Conservation (phyloP, 2,797 vertebrate species). For the Xenops minutus region DNA sequence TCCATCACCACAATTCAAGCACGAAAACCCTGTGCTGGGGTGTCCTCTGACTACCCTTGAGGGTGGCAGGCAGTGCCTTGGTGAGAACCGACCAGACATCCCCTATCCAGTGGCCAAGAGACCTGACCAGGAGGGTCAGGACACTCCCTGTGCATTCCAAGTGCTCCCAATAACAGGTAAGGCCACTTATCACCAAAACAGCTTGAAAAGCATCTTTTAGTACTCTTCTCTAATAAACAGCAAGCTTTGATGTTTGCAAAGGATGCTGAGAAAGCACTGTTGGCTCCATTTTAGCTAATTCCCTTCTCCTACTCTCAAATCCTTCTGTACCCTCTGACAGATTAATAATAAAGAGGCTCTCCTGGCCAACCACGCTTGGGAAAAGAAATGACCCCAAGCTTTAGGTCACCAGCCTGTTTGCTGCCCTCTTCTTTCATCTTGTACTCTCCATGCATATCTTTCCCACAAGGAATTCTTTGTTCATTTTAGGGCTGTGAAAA, state of each 20-base stretch:
- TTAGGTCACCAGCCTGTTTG: not conserved
- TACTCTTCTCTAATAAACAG: not conserved
- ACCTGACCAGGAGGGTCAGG: not conserved
- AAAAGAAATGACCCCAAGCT: not conserved
- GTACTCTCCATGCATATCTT: not conserved
- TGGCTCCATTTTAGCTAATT: not conserved
- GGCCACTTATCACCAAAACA: not conserved
- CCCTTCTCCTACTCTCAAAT: not conserved
- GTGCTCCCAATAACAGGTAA: not conserved
- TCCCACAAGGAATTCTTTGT: not conserved
- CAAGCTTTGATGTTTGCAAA: not conserved
- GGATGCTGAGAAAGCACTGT: not conserved
- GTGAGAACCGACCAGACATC: not conserved
- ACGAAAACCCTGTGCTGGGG: not conserved
- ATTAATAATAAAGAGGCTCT: not conserved
- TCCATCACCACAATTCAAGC: not conserved
- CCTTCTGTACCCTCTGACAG: not conserved
- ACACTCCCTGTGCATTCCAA: not conserved
- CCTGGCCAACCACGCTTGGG: not conserved
- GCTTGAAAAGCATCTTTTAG: not conserved
- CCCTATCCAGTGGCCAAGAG: not conserved
- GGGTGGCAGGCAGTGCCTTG: not conserved
- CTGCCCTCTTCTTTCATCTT: not conserved
- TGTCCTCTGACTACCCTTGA: accelerated
- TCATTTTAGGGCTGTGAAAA: not conserved